Evolutionary conservation across 2,888 invertebrate species (phyloP).

Genomic region (Pristionchus exspectatus): DNA sequence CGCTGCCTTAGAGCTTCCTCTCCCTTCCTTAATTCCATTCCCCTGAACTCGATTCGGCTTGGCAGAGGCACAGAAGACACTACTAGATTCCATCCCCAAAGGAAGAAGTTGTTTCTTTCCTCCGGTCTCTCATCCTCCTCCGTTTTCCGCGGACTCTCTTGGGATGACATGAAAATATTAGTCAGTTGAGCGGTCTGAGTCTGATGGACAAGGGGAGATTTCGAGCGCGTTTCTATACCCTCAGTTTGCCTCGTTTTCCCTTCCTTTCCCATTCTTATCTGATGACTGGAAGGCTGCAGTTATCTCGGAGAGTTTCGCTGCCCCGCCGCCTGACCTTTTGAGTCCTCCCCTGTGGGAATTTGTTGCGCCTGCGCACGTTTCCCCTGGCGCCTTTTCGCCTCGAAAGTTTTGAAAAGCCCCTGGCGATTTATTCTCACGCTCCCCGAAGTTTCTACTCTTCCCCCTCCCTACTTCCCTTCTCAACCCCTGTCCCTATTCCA

Average conservation of each 20-base stretch:
- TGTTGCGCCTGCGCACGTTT: not conserved
- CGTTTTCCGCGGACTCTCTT: not conserved
- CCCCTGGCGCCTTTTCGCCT: not conserved
- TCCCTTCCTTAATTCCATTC: not conserved
- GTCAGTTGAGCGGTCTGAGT: not conserved
- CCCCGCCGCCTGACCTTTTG: not conserved
- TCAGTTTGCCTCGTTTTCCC: not conserved
- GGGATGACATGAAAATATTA: conserved; percentile 17
- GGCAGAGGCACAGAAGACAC: not conserved
- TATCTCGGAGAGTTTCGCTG: not conserved
- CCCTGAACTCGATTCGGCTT: not conserved
- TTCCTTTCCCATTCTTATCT: not conserved
- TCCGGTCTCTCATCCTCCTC: not conserved
- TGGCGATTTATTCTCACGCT: conserved; percentile 31
- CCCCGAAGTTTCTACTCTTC: not conserved
- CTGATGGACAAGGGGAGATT: conserved; percentile 23
- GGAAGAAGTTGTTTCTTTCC: not conserved
- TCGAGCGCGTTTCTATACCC: not conserved
- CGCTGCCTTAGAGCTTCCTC: not conserved
- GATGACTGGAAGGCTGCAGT: not conserved
- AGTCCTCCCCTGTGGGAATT: not conserved
- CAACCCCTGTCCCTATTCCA: not conserved
- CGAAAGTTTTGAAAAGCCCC: not conserved
- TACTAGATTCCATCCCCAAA: not conserved
- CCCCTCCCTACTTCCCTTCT: not conserved